A percentile compares a stretch with the other conserved stretches of the same genome.
Evolutionary conservation across 2,888 invertebrate genomes (phyloP).

Genomic region (Chydorus sphaericus): DNA sequence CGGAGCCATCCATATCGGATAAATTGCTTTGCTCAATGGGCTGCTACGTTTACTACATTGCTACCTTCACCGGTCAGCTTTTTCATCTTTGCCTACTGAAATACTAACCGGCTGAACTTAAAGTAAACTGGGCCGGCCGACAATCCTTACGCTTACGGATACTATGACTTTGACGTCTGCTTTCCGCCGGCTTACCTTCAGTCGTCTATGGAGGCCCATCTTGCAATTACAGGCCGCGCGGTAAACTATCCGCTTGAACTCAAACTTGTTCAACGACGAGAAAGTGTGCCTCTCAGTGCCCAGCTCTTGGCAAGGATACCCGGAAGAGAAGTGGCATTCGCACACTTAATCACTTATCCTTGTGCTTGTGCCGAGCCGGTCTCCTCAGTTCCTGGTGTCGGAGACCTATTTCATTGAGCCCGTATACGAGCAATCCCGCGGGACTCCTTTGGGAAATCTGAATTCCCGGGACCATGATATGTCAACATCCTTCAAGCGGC

Average conservation of each 20-base stretch:
- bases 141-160: slow-evolving; percentile 82
- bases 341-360: slow-evolving; percentile 81
- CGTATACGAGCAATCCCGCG: slow-evolving; percentile 77
- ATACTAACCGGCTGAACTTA: slow-evolving; percentile 81
- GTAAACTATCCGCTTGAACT: slow-evolving; percentile 79
- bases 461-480: slow-evolving; percentile 89
- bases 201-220: slow-evolving; percentile 76
- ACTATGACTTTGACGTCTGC: slow-evolving; percentile 78
- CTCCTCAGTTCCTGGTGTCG: slow-evolving; percentile 75
- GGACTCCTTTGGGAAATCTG: slow-evolving; percentile 72
- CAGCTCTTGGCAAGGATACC: slow-evolving; percentile 92
- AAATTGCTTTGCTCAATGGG: slow-evolving; percentile 85
- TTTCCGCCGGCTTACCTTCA: slow-evolving; percentile 61
- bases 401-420: slow-evolving; percentile 94
- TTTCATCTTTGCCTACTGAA: slow-evolving; percentile 78
- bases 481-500: slow-evolving; percentile 89
- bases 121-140: slow-evolving; percentile 93
- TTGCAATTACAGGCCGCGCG: slow-evolving; percentile 78
- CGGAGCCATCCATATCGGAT: slow-evolving; percentile 73
- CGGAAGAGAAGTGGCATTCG: slow-evolving; percentile 94
- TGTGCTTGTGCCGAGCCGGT: slow-evolving; percentile 83
- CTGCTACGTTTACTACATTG: slow-evolving; percentile 80
- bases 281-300: slow-evolving; percentile 88
- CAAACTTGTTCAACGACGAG: slow-evolving; percentile 86
- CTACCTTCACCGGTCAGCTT: slow-evolving; percentile 84